Conservation (phyloP, 1,140 invertebrate species). For the Capitella teleta region DNA sequence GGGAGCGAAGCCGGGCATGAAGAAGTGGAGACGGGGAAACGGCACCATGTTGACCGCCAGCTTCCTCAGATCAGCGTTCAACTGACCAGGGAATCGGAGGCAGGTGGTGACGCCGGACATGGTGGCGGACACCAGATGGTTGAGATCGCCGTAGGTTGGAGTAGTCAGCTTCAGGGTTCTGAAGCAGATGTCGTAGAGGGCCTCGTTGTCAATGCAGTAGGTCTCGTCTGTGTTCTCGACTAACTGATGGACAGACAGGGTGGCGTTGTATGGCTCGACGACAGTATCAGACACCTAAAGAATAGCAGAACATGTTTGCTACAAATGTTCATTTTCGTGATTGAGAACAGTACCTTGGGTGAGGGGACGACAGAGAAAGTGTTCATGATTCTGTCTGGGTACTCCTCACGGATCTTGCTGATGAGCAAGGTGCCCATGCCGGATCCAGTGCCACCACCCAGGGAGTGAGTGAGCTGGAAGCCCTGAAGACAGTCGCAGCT, state of each 20-base stretch:
- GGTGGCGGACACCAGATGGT: conserved; percentile 53
- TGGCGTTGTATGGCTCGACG: conserved; percentile 44
- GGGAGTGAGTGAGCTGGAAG: conserved; percentile 56
- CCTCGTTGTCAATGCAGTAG: conserved; percentile 37
- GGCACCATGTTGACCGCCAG: conserved; percentile 96
- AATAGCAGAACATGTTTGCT: no score
- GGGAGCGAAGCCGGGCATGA: conserved; percentile 75
- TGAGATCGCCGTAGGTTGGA: conserved; percentile 54
- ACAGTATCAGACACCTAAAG: conserved; percentile 35
- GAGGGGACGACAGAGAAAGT: conserved; percentile 44
- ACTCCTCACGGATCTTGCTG: conserved; percentile 43
- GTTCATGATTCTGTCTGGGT: conserved; percentile 45
- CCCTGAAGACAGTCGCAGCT: conserved; percentile 53
- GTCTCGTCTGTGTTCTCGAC: conserved; percentile 41
- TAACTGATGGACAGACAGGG: conserved; percentile 38
- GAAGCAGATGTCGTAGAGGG: conserved; percentile 42
- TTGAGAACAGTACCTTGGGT: no score
- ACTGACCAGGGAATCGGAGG: conserved; percentile 49
- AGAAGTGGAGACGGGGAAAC: conserved; percentile 89
- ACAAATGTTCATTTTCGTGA: no score
- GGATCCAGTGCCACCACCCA: conserved; percentile 73
- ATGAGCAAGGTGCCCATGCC: conserved; percentile 66
- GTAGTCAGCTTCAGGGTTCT: conserved; percentile 25
- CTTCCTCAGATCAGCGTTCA: conserved; percentile 80
- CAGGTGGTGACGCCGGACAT: conserved; percentile 74